These are phyloP conservation scores for Plecotus auritus DNA, from an alignment of 2,113 vertebrate genomes.

Conservation along the genomic window DNA sequence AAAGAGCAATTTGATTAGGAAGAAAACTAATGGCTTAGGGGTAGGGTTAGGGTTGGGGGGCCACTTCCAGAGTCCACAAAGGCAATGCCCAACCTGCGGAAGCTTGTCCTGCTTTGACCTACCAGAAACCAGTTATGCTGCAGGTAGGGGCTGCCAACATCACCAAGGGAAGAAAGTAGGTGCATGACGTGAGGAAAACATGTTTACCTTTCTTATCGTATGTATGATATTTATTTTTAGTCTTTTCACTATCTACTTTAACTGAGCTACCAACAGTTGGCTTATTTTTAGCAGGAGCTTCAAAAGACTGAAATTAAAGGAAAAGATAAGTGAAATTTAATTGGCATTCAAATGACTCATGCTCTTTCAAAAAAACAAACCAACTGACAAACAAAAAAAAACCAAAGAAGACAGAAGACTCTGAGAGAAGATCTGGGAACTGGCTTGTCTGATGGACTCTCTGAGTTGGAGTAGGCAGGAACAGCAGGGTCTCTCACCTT, in stretches of 20 bases:
- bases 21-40: neutral
- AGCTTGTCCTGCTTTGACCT: rapidly evolving
- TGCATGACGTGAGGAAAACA: rapidly evolving
- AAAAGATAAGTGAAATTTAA: neutral
- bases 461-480: neutral
- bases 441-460: neutral
- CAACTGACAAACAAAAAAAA: neutral
- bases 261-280: neutral
- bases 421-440: neutral
- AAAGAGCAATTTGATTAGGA: neutral
- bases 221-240: neutral
- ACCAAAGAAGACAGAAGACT: neutral
- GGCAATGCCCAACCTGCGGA: neutral
- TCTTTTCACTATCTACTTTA: neutral
- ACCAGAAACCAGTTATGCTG: neutral
- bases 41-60: neutral
- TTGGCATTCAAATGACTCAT: neutral
- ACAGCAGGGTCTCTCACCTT: neutral
- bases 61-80: neutral
- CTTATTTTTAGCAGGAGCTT: neutral
- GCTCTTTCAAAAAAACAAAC: neutral
- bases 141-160: neutral
- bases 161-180: neutral
- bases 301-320: neutral
- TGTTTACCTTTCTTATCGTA: neutral